Conservation (phyloP, 2,113 vertebrate species). For the Catharus minimus region DNA sequence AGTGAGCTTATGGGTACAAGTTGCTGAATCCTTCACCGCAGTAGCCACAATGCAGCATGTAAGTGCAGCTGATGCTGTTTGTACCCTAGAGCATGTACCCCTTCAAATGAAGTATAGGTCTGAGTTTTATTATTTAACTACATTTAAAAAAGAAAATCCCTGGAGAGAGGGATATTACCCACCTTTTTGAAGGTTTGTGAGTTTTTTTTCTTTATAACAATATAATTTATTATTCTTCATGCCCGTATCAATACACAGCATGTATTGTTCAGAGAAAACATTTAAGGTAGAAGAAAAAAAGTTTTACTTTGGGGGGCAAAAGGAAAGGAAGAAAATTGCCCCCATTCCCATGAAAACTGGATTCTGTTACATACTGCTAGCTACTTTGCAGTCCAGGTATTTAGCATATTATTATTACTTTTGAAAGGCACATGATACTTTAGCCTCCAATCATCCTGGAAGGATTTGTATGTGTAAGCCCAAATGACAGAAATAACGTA, state of each 20-base stretch:
- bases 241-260: not conserved
- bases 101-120: not conserved
- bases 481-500: not conserved
- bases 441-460: not conserved
- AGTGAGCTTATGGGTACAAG: not conserved
- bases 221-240: not conserved
- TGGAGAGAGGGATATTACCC: not conserved
- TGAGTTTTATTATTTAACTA: conserved; percentile 15
- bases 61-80: not conserved
- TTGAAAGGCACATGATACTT: conserved; percentile 6
- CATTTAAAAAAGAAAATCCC: not conserved
- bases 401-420: not conserved
- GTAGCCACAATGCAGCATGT: not conserved
- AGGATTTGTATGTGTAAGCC: not conserved
- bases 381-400: not conserved
- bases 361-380: not conserved
- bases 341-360: not conserved
- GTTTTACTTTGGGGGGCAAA: not conserved
- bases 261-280: not conserved
- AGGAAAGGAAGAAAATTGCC: not conserved
- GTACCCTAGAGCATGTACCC: not conserved
- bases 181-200: not conserved
- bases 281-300: not conserved
- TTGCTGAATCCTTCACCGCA: conserved; percentile 16
- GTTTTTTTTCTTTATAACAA: not conserved